phyloP scores from a whole-genome alignment of 2,888 invertebrate genomes.

The Rhagophthalmus giganteus region DNA sequence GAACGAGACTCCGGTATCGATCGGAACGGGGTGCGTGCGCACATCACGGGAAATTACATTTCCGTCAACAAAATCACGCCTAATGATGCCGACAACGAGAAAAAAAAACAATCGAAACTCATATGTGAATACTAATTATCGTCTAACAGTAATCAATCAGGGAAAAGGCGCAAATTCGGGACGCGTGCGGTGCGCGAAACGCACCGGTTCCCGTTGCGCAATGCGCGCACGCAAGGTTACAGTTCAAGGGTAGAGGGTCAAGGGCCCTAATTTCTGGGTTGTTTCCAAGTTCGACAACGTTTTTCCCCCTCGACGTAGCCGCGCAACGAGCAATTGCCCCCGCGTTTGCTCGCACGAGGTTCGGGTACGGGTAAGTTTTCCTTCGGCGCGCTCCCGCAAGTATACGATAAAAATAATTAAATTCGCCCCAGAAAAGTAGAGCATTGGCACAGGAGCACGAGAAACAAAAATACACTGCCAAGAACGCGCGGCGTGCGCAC shows the following conservation, averaged over 20 bases:
- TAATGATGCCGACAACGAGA: no score
- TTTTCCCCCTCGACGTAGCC: no score
- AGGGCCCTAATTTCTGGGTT: constrained; percentile 34
- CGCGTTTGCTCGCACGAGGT: no score
- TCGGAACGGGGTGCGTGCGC: constrained; percentile 25
- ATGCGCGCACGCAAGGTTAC: constrained; percentile 32
- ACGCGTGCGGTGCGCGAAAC: background rate
- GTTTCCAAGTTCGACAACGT: no score
- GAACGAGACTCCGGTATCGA: constrained; percentile 41
- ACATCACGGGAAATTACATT: constrained; percentile 30
- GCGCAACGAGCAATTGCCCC: no score
- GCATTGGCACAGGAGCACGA: constrained; percentile 18
- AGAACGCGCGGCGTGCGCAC: constrained; percentile 38
- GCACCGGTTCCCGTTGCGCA: constrained; percentile 20
- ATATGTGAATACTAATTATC: no score
- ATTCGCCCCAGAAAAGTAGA: constrained; percentile 26
- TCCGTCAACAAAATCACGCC: constrained; percentile 34
- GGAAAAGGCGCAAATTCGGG: constrained; percentile 7
- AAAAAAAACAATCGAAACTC: no score
- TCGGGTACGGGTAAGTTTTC: no score
- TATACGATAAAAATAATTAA: background rate
- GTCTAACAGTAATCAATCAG: background rate
- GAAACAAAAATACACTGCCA: constrained; percentile 21
- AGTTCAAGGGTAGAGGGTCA: constrained; percentile 50
- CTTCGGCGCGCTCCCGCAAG: no score